A percentile compares a stretch with the other conserved stretches of the same genome.
phyloP scores from a whole-genome alignment of 2,797 vertebrate genomes.

The Kryptolebias ocellatus region DNA sequence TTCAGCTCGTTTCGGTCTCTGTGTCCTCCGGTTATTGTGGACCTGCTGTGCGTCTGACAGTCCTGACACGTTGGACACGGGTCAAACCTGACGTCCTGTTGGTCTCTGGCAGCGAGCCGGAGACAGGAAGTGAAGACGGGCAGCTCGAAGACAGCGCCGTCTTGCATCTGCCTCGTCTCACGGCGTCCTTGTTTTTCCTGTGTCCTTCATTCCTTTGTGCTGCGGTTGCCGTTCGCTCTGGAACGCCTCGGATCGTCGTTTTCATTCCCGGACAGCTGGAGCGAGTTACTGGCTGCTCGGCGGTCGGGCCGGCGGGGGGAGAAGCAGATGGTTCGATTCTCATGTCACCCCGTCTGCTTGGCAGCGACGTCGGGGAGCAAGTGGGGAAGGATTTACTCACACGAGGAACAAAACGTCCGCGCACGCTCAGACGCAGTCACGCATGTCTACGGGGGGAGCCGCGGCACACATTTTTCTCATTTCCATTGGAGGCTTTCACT shows the following conservation, averaged over 20 bases:
- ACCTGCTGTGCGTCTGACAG: conserved; percentile 60
- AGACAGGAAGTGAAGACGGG: conserved; percentile 42
- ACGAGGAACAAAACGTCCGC: conserved; percentile 14
- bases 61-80: conserved; percentile 37
- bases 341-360: conserved; percentile 77
- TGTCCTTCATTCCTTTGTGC: conserved; percentile 58
- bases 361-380: conserved; percentile 62
- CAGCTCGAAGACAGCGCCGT: conserved; percentile 48
- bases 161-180: conserved; percentile 56
- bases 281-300: conserved; percentile 66
- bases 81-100: conserved; percentile 31
- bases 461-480: conserved; percentile 57
- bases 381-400: conserved; percentile 69
- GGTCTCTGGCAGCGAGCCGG: conserved; percentile 16
- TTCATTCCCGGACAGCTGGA: conserved; percentile 76
- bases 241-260: conserved; percentile 68
- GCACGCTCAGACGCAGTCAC: conserved; percentile 28
- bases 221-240: conserved; percentile 49
- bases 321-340: conserved; percentile 78
- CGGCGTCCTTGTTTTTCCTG: conserved; percentile 35
- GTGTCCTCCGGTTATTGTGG: conserved; percentile 11
- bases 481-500: conserved; percentile 28
- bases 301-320: conserved; percentile 41
- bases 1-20: conserved; percentile 26
- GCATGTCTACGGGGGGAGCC: conserved; percentile 29